These are phyloP conservation scores for Oostethus manadensis DNA, from an alignment of 2,113 vertebrate species.

Conservation along the genomic window DNA sequence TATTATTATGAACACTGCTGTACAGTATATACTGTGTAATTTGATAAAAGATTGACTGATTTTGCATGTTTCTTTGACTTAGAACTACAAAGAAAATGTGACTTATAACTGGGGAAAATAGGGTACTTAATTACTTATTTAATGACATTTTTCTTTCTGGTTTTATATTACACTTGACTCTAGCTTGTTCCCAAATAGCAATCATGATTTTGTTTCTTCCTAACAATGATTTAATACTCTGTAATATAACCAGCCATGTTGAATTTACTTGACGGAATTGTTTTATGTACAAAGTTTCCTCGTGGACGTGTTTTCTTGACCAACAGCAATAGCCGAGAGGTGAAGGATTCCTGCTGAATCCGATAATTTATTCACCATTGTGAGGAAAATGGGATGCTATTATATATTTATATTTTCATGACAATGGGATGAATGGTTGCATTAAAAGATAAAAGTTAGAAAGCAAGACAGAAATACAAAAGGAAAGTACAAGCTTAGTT, in stretches of 20 bases:
- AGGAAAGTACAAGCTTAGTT: constrained; percentile 34
- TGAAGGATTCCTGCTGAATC: constrained; percentile 31
- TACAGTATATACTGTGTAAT: too few relatives aligned
- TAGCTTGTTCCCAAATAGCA: constrained; percentile 7
- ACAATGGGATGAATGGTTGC: constrained; percentile 66
- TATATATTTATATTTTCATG: constrained; percentile 48
- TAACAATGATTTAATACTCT: constrained; percentile 9
- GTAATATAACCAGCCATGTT: constrained; percentile 7
- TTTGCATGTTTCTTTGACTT: too few relatives aligned
- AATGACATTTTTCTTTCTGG: not conserved
- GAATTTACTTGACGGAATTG: constrained; percentile 6
- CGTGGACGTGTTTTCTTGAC: constrained; percentile 12
- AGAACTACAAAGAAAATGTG: not conserved
- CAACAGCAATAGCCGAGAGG: constrained; percentile 29
- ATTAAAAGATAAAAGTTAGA: constrained; percentile 70
- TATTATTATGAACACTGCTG: too few relatives aligned
- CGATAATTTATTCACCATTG: constrained; percentile 48
- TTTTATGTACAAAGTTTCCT: constrained; percentile 19
- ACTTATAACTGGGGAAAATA: too few relatives aligned
- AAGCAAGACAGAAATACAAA: constrained; percentile 58
- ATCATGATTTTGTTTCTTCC: constrained; percentile 23
- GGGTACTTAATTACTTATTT: not conserved
- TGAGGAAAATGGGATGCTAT: constrained; percentile 42
- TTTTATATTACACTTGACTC: not conserved
- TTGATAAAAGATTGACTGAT: too few relatives aligned